Base-by-base conservation (phyloP, 1,140 invertebrate genomes). In the Drosophila simulans region DNA sequence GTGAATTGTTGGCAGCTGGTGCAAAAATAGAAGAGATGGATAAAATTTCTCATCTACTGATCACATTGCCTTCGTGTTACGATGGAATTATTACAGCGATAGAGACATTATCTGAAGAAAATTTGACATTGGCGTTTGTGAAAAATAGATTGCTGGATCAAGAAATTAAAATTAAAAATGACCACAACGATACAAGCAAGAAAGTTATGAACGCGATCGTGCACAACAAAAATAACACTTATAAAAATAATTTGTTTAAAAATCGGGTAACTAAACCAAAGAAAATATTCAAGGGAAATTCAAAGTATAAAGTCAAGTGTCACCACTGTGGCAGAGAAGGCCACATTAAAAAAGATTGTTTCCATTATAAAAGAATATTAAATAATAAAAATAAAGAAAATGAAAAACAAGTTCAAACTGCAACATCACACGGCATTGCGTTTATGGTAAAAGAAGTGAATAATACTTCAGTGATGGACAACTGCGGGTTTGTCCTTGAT, bases 1-100 rank as follows among this genome's bases (percentile, higher is more conserved):
- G 70, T 20, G 91, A 93, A 35, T 56, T 51, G 17, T 49, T 42
- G 25, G 53, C 52, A 4, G 53, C 63, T 5, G 53, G 53, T 42
- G 45, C 37, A 31, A 58, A 45, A 53, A 37, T 53, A 45, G 20
- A 66, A 34, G 27, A 53, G 31, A 31, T 52, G 5, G 35, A 37
- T 37, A 37, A 37, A 37, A 10, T 27, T 5, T 27, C 27, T 27
- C 27, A 27, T 27, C 5, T 27, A 7, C 7, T 27, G 5, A 27
- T 27, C 20, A 22, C 20, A 22, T 22, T 22, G n/a, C n/a, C n/a
- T n/a, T n/a, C n/a, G 20, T 22, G 20, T 22, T 22, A 22, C 20
- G 20, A 22, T 22, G 20, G 20, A 22, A 22, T 22, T 22, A 22
- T 22, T 22, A 22, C 20, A 7, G 27, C 27, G 7, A 27, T 27